A percentile compares a stretch with the other conserved stretches of the same genome.
phyloP scores from a whole-genome alignment of 2,888 invertebrate species.

The Oeneis ivallda region DNA sequence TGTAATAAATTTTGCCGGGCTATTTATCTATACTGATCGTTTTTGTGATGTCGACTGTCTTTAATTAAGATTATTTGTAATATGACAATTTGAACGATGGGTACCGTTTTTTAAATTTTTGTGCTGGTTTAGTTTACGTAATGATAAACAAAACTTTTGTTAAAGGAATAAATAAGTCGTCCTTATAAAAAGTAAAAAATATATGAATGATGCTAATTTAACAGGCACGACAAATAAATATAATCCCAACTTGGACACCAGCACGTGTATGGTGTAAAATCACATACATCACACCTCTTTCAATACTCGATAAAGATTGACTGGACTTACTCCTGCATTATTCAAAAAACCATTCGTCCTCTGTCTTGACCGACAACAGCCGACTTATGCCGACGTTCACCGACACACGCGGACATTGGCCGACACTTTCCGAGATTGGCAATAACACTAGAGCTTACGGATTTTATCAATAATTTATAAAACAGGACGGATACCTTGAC shows the following conservation, averaged over 20 bases:
- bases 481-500: constrained; percentile 1
- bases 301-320: constrained; percentile 35
- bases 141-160: no score
- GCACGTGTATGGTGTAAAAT: constrained; percentile 1
- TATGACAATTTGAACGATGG: no score
- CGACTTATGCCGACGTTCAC: constrained; percentile 28
- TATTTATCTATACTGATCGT: no score
- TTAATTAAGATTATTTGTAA: no score
- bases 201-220: not conserved
- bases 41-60: no score
- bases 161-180: no score
- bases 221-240: not conserved
- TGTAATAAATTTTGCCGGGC: no score
- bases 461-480: constrained; percentile 28
- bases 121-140: no score
- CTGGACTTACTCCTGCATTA: constrained; percentile 39
- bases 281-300: constrained; percentile 16
- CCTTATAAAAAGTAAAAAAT: no score
- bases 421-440: constrained; percentile 37
- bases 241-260: not conserved
- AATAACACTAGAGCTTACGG: constrained; percentile 26
- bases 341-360: constrained; percentile 35
- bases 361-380: constrained; percentile 30
- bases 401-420: constrained; percentile 28
- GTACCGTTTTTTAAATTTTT: no score